Evolutionary conservation across 2,113 vertebrate species (phyloP), one percentile per base, ranked within the genome.

Genomic region (Onychostruthus taczanowskii): DNA sequence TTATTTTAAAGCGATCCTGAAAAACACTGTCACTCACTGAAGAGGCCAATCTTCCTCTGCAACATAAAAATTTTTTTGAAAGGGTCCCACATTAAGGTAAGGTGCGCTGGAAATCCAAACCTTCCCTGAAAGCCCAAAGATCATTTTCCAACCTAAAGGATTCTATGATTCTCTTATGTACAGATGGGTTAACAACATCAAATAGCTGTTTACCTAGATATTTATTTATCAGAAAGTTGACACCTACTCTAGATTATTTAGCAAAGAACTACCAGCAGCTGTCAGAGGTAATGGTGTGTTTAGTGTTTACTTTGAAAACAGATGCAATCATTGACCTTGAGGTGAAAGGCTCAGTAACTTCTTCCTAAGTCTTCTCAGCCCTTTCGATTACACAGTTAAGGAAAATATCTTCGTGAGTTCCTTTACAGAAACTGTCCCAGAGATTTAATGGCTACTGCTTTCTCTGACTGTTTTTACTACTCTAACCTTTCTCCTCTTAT

Each of bases 281-380:
- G 41, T 80, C 35, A 91, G 69, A 87, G 39, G 55, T 62, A 94
- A 92, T 78, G 81, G 30, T 75, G 62, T 87, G 26, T 52, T 93
- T 63, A 95, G 50, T 82, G 58, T 70, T 90, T 93, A 89, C 52
- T 75, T 64, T 91, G 70, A 84, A 96, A 64, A 37, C 52, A 89
- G 83, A 90, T 87, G 80, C n/a, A 67, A 80, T 78, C 80, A 50
- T 0, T 89, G 88, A 95, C 91, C 87, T 84, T 92, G 85, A 89
- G 67, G 74, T 78, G 44, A 91, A 90, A 92, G 50, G 46, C 53
- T 62, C 5, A 1, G 28, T 64, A 76, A 87, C 23, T 8, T 69
- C 64, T 61, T 55, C 67, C 30, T 52, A 56, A 43, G n/a, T 44
- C 20, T 46, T 89, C 37, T 70, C 23, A 88, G 49, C 39, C 15